A percentile compares a stretch with the other conserved stretches of the same genome.
These are phyloP conservation scores for Ophioninae sp. DNA, from an alignment of 2,888 invertebrate species.

Conservation along the genomic window DNA sequence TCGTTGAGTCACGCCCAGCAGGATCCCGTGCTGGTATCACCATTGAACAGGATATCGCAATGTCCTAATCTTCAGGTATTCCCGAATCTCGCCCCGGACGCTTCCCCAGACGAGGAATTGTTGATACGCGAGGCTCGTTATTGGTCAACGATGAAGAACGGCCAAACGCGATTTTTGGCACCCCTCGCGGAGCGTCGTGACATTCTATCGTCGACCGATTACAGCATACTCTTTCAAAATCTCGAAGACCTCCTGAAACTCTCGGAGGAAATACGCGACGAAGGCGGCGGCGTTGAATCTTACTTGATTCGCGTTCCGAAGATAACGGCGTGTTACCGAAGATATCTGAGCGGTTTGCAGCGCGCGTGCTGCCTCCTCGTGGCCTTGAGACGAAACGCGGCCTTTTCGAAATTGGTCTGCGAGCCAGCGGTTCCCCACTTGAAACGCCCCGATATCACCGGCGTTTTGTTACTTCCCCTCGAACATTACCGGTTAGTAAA, in stretches of 20 bases:
- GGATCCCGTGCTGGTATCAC: conserved; percentile 53
- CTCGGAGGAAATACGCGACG: conserved; percentile 92
- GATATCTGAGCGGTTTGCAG: conserved; percentile 92
- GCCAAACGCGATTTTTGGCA: conserved; percentile 89
- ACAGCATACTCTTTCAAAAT: conserved; percentile 91
- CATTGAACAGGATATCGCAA: conserved; percentile 58
- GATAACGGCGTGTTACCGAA: conserved; percentile 89
- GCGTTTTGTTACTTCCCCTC: conserved; percentile 91
- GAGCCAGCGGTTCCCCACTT: conserved; percentile 90
- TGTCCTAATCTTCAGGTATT: conserved; percentile 71
- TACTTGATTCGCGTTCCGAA: conserved; percentile 89
- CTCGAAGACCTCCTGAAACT: conserved; percentile 90
- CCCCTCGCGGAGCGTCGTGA: conserved; percentile 89
- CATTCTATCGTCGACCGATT: conserved; percentile 88
- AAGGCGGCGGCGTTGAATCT: conserved; percentile 83
- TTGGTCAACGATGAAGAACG: conserved; percentile 89
- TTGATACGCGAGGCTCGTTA: conserved; percentile 90
- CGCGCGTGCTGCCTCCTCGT: conserved; percentile 93
- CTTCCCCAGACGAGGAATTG: conserved; percentile 88
- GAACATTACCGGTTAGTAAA: conserved; percentile 86
- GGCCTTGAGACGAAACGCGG: conserved; percentile 84
- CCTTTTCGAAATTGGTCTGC: conserved; percentile 90
- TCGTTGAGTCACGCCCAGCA: conserved; percentile 60
- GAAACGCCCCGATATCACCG: conserved; percentile 91
- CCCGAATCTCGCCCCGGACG: conserved; percentile 81